Percentiles rank a stretch among this genome's conserved stretches.
These are phyloP conservation scores for Caenorhabditis afra DNA, from an alignment of 2,888 invertebrate genomes.

Conservation along the genomic window DNA sequence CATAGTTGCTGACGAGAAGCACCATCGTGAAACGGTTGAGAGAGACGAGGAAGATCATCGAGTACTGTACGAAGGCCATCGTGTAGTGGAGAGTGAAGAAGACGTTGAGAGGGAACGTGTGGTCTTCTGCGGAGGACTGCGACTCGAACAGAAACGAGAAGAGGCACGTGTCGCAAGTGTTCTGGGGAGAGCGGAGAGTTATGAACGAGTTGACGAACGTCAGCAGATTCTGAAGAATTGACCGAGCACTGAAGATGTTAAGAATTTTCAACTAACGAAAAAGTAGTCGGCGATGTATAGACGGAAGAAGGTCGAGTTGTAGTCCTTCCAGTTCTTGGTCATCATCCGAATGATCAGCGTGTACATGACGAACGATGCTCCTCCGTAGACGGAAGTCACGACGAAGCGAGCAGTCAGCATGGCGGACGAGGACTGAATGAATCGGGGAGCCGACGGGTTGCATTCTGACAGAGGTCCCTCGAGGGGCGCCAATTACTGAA, in stretches of 20 bases:
- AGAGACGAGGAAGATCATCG: conserved; percentile 45
- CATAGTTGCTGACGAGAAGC: conserved; percentile 30
- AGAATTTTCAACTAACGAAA: conserved; percentile 25
- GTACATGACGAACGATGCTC: conserved; percentile 21
- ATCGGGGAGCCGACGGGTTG: background rate
- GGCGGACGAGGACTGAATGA: conserved; percentile 14
- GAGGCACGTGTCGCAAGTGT: conserved; percentile 51
- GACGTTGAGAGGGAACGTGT: conserved; percentile 22
- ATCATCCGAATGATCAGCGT: conserved; percentile 33
- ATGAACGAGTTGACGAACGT: conserved; percentile 58
- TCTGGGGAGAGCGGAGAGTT: conserved; percentile 56
- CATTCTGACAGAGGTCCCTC: conserved; percentile 29
- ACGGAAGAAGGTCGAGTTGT: conserved; percentile 42
- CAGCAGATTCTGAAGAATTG: conserved; percentile 43
- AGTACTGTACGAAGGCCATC: conserved; percentile 54
- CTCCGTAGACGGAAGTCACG: conserved; percentile 30
- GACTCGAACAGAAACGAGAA: conserved; percentile 46
- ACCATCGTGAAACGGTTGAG: conserved; percentile 53
- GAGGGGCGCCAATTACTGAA: conserved; percentile 25
- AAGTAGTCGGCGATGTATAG: conserved; percentile 32
- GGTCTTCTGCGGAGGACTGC: conserved; percentile 3
- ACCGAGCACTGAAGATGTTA: background rate
- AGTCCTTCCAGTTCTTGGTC: conserved; percentile 31
- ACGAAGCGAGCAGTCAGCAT: conserved; percentile 37
- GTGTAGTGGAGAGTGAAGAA: conserved; percentile 51